Percentiles rank a stretch among this genome's conserved stretches.
These are phyloP conservation scores for Aptenodytes forsteri DNA, from an alignment of 2,113 vertebrate species.

Conservation along the genomic window DNA sequence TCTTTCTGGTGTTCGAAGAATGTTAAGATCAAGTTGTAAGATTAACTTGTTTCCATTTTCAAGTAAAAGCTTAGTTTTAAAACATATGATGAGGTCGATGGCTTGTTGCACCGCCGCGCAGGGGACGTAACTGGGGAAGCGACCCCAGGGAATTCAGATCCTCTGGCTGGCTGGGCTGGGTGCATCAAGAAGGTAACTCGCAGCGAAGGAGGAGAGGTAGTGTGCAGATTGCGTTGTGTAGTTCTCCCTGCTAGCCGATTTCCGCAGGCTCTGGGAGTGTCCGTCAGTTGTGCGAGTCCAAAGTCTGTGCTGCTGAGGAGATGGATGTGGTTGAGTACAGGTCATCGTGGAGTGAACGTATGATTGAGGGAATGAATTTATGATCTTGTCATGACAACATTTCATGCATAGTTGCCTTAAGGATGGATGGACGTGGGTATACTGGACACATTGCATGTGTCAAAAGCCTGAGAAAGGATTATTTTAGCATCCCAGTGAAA, in stretches of 20 bases:
- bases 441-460: not conserved
- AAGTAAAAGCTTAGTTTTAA: constrained; percentile 37
- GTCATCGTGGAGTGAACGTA: not conserved
- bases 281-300: not conserved
- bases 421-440: not conserved
- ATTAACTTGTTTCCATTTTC: constrained; percentile 56
- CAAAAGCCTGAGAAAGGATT: not conserved
- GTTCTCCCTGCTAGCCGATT: not conserved
- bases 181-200: constrained; percentile 33
- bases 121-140: constrained; percentile 1
- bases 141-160: constrained; percentile 11
- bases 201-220: constrained; percentile 51
- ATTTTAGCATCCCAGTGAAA: not conserved
- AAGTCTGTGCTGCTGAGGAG: constrained; percentile 2
- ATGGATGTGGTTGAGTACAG: constrained; percentile 22
- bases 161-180: constrained; percentile 38
- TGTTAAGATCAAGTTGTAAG: not conserved
- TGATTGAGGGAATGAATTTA: constrained; percentile 7
- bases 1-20: not conserved
- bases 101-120: not conserved
- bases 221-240: not conserved
- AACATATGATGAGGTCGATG: constrained; percentile 32
- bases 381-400: not conserved
- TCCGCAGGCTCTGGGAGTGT: not conserved
- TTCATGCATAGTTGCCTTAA: not conserved